A percentile compares a stretch with the other conserved stretches of the same genome.
These are phyloP conservation scores for Taenioides sp. DNA, from an alignment of 2,797 vertebrate genomes.

Conservation along the genomic window DNA sequence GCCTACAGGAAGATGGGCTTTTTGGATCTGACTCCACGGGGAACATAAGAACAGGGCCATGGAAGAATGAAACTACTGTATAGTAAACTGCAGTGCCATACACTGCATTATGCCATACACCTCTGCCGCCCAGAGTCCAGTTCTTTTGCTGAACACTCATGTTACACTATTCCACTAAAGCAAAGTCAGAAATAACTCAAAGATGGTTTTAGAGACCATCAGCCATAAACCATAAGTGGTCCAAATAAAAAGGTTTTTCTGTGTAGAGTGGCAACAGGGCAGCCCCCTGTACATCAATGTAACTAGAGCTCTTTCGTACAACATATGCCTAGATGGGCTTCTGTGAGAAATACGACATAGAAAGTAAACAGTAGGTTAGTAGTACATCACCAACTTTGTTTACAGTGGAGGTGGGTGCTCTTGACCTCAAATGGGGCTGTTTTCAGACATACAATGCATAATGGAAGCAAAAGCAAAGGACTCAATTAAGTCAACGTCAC, in stretches of 20 bases:
- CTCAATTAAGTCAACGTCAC: background rate
- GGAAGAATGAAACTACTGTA: constrained; percentile 97
- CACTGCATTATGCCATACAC: background rate
- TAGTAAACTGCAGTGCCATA: constrained; percentile 56
- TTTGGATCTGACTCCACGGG: constrained; percentile 85
- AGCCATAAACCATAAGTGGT: background rate
- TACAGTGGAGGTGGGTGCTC: background rate
- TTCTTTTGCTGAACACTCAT: background rate
- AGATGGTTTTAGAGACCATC: background rate
- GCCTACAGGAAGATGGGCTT: constrained; percentile 82
- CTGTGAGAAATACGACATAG: background rate
- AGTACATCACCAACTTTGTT: background rate
- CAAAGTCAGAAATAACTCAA: background rate
- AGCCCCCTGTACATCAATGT: background rate
- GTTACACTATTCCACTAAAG: background rate
- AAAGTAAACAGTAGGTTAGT: background rate
- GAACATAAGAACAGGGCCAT: constrained; percentile 93
- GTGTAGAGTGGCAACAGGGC: background rate
- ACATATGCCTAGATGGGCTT: background rate
- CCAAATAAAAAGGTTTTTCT: background rate
- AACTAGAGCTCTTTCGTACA: background rate
- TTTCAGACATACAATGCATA: background rate
- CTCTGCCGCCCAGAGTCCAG: background rate
- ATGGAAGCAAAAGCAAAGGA: background rate
- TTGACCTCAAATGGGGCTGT: background rate